A percentile compares a stretch with the other conserved stretches of the same genome.
Conservation (phyloP, 2,888 invertebrate species). For the Malacosoma neustria region DNA sequence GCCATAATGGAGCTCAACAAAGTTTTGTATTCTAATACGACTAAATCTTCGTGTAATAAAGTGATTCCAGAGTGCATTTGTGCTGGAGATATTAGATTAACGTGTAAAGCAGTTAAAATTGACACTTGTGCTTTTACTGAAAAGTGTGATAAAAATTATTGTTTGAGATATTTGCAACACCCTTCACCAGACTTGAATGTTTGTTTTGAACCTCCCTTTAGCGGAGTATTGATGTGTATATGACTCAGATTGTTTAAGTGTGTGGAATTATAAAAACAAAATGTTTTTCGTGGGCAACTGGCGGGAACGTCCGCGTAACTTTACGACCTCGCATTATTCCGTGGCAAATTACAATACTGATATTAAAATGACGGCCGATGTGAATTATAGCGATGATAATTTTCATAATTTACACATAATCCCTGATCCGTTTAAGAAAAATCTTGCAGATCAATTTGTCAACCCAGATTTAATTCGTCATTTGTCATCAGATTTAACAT, state of each 20-base stretch:
- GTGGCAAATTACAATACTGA: slow-evolving; percentile 45
- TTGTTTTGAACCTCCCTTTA: slow-evolving; percentile 18
- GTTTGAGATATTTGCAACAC: slow-evolving; percentile 30
- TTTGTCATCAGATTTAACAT: too few species aligned
- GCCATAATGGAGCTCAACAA: slow-evolving; percentile 62
- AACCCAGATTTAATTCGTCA: slow-evolving; percentile 19
- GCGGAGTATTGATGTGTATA: slow-evolving; percentile 34
- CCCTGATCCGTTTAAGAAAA: slow-evolving; percentile 53
- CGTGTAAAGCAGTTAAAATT: background rate
- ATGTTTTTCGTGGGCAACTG: slow-evolving; percentile 51
- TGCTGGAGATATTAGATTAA: slow-evolving; percentile 15
- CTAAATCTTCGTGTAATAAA: slow-evolving; percentile 33
- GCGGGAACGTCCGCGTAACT: slow-evolving; percentile 20
- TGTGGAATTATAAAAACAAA: slow-evolving; percentile 22
- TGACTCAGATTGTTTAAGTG: slow-evolving; percentile 37
- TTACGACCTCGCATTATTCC: slow-evolving; percentile 30
- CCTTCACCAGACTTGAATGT: slow-evolving; percentile 39
- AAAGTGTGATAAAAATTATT: slow-evolving; percentile 2
- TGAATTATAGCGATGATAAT: slow-evolving; percentile 39
- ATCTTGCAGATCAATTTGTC: slow-evolving; percentile 47
- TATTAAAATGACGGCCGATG: slow-evolving; percentile 28
- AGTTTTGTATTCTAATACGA: slow-evolving; percentile 38
- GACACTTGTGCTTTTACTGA: slow-evolving; percentile 25
- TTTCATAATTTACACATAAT: slow-evolving; percentile 43
- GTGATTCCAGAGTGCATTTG: background rate